Evolutionary conservation across 2,888 invertebrate genomes (phyloP).

Genomic region (Halictus ligatus): DNA sequence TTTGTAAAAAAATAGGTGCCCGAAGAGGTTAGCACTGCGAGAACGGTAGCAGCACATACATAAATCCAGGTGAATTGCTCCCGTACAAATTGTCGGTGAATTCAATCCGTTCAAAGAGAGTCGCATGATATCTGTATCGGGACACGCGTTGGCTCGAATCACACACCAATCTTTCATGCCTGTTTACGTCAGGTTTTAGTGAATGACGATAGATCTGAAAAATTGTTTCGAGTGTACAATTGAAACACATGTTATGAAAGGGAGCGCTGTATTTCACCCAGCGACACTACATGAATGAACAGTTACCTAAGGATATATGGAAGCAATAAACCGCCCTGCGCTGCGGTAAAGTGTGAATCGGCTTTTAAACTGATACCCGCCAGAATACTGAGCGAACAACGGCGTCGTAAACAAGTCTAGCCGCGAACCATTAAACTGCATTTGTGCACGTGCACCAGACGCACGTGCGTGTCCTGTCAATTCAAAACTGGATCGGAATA

Average conservation of each 20-base stretch:
- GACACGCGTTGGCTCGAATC: background rate
- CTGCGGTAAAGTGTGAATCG: constrained; percentile 56
- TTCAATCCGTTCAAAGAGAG: constrained; percentile 7
- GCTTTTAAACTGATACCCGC: constrained; percentile 65
- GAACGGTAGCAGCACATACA: background rate
- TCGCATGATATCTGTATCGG: background rate
- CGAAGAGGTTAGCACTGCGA: too few relatives aligned
- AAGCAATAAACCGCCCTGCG: constrained; percentile 53
- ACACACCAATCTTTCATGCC: background rate
- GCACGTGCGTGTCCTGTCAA: constrained; percentile 49
- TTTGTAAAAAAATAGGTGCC: background rate
- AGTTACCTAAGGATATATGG: constrained; percentile 59
- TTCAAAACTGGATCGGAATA: constrained; percentile 31
- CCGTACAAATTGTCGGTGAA: background rate
- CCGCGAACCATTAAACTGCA: constrained; percentile 55
- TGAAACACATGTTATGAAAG: constrained; percentile 49
- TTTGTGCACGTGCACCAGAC: constrained; percentile 34
- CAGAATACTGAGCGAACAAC: constrained; percentile 57
- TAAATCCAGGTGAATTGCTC: background rate
- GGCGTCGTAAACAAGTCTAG: constrained; percentile 65
- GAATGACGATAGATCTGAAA: constrained; percentile 42
- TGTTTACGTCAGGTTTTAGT: constrained; percentile 8
- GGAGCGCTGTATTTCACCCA: constrained; percentile 40
- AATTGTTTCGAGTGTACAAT: constrained; percentile 46
- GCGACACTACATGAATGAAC: constrained; percentile 51